These are phyloP conservation scores for Parazoanthus darwini DNA, from an alignment of 92 coral and sea anemone genomes.

Conservation along the genomic window DNA sequence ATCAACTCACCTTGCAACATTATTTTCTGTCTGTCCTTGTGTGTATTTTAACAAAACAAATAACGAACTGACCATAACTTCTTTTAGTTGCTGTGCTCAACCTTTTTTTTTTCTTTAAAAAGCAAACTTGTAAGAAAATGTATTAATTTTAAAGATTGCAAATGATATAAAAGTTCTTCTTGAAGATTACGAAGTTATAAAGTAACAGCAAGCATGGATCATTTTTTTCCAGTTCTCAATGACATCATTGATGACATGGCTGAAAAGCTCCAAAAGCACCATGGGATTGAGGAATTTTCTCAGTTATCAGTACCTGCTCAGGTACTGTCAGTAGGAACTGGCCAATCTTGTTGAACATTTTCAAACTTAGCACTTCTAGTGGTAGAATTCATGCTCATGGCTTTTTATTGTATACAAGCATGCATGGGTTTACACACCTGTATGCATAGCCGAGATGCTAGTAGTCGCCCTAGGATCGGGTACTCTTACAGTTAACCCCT, in stretches of 20 bases:
- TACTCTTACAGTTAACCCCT: too few relatives aligned
- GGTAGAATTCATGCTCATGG: neutral
- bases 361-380: neutral
- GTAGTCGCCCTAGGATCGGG: too few relatives aligned
- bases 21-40: neutral
- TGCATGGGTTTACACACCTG: too few relatives aligned
- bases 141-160: too few relatives aligned
- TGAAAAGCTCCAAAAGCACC: constrained; percentile 65
- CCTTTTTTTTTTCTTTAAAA: too few relatives aligned
- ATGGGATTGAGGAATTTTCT: constrained; percentile 75
- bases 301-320: constrained; percentile 60
- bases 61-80: too few relatives aligned
- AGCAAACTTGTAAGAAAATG: too few relatives aligned
- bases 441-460: too few relatives aligned
- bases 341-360: neutral
- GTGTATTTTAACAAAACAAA: too few relatives aligned
- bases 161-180: neutral
- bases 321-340: constrained; percentile 40
- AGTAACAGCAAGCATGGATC: too few relatives aligned
- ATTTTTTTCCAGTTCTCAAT: constrained; percentile 68
- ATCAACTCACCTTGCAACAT: neutral
- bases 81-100: too few relatives aligned
- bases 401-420: neutral
- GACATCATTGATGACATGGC: constrained; percentile 91
- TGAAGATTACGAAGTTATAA: neutral